A percentile compares a stretch with the other conserved stretches of the same genome.
Conservation (phyloP, 2,888 invertebrate genomes). For the Itoplectis maculator region DNA sequence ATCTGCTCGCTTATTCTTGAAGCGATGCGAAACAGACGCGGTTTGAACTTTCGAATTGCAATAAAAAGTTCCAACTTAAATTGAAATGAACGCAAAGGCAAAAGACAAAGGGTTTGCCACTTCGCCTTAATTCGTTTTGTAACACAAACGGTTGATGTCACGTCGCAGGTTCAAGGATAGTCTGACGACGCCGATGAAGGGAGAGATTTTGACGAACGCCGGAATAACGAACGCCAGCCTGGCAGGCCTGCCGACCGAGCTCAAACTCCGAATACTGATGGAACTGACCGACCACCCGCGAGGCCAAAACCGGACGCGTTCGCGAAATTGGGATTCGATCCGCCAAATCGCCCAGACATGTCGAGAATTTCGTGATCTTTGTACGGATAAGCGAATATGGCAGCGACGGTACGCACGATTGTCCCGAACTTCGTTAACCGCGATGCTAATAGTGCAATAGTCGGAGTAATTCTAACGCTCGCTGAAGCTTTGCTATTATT, state of each 20-base stretch:
- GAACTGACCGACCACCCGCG: conserved; percentile 73
- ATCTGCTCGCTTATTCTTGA: background rate
- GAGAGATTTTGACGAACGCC: conserved; percentile 85
- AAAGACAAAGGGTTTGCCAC: background rate
- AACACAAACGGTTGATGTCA: background rate
- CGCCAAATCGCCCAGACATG: conserved; percentile 74
- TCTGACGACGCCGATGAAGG: conserved; percentile 86
- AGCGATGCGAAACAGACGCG: too few species aligned
- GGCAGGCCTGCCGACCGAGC: conserved; percentile 83
- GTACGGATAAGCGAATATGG: conserved; percentile 53
- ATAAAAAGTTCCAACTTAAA: too few species aligned
- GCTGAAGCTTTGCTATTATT: too few species aligned
- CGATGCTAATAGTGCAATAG: too few species aligned
- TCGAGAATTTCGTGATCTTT: conserved; percentile 73
- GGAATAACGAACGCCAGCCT: conserved; percentile 82
- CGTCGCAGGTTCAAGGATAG: conserved; percentile 85
- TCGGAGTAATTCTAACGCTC: too few species aligned
- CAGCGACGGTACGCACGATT: background rate
- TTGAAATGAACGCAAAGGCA: too few species aligned
- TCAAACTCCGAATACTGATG: conserved; percentile 78
- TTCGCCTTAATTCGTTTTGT: background rate
- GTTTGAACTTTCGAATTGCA: too few species aligned
- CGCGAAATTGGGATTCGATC: too few species aligned
- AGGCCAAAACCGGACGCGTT: too few species aligned
- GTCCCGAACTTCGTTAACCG: too few species aligned